Evolutionary conservation across 2,113 vertebrate species (phyloP), one percentile per base, ranked within the genome.

Genomic region (Himantopus leucocephalus): DNA sequence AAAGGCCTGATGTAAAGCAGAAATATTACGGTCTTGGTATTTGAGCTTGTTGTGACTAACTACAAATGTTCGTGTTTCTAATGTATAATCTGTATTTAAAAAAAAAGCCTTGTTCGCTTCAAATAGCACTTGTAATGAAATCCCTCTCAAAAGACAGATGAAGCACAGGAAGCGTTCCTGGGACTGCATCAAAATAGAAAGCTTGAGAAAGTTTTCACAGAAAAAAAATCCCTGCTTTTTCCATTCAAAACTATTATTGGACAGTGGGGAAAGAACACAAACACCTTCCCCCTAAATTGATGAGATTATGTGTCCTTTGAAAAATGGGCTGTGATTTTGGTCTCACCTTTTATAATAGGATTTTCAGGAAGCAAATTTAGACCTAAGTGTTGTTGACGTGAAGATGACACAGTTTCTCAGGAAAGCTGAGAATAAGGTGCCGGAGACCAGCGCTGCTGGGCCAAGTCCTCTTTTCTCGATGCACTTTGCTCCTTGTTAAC

Each of bases 321-420:
- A 94, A 62, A 72, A 95, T 0, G 4, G 81, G 70, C 83, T 83
- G 30, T 77, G 95, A 96, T 92, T 97, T 97, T 82, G 88, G 45
- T 97, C 94, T 97, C 97, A 85, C 96, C 95, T 98, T 91, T 95
- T 96, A 80, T 90, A 88, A 97, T 66, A 87, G 92, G 91, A 93
- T 91, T 97, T 97, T 97, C 95, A 96, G 83, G 94, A 97, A 73
- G 95, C 95, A 94, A 94, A 97, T 98, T 98, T 98, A 98, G 97
- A 96, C 58, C 21, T 20, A 96, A 96, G 97, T 98, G 98, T 97
- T 98, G 97, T 73, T 97, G 96, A 84, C 5, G 92, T 96, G 96
- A 97, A 90, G 92, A 91, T 91, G 96, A 97, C 91, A 96, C 90
- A 12, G 43, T 95, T 97, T 94, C 96, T 95, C 91, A 95, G 95